phyloP scores from a whole-genome alignment of 2,888 invertebrate species.

The Arge pagana region DNA sequence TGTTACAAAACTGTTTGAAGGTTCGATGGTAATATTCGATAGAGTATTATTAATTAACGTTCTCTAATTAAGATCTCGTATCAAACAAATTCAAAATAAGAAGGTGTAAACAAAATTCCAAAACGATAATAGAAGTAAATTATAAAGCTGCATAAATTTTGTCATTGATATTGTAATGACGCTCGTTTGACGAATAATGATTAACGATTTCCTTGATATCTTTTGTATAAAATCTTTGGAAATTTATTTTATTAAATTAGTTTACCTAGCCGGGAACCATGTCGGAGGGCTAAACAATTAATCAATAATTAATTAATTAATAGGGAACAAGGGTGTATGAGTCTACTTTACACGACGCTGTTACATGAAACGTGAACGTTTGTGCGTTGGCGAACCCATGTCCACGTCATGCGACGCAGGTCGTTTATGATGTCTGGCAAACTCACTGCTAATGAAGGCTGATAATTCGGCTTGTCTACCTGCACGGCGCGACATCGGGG shows the following conservation, averaged over 20 bases:
- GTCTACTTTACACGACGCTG: conserved; percentile 50
- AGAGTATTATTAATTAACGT: no score
- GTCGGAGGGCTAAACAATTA: conserved; percentile 32
- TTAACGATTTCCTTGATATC: no score
- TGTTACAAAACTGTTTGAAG: no score
- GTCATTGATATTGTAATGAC: no score
- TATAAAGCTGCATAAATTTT: no score
- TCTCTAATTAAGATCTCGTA: no score
- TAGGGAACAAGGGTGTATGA: conserved; percentile 42
- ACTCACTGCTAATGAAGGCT: conserved; percentile 74
- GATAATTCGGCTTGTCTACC: conserved; percentile 66
- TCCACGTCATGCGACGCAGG: conserved; percentile 74
- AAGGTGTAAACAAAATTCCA: no score
- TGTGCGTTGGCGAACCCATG: conserved; percentile 79
- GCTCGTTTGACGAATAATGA: no score
- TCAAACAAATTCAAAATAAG: no score
- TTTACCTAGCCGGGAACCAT: conserved; percentile 33
- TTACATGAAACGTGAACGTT: conserved; percentile 75
- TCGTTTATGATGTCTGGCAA: conserved; percentile 73
- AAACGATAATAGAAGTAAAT: no score
- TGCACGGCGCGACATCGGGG: conserved; percentile 60
- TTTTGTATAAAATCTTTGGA: not conserved
- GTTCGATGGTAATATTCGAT: no score
- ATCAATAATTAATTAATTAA: conserved; percentile 35
- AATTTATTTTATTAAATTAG: conserved; percentile 14